phyloP scores from a whole-genome alignment of 2,888 invertebrate genomes.

The Parochlus steinenii region DNA sequence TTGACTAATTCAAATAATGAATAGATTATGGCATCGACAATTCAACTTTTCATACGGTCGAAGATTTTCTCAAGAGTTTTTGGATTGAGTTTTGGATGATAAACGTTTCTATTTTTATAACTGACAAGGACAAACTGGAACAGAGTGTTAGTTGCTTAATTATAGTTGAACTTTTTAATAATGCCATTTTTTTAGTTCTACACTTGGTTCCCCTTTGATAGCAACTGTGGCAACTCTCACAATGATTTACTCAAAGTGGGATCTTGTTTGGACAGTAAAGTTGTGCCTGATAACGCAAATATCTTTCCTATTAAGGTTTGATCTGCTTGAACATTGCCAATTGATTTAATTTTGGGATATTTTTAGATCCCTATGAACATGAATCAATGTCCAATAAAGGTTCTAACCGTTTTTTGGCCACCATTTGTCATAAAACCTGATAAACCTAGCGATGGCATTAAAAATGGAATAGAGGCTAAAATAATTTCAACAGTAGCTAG shows the following conservation, averaged over 20 bases:
- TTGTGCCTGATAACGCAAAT: not conserved
- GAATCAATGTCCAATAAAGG: constrained; percentile 1
- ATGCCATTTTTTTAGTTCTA: constrained; percentile 2
- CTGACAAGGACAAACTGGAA: too few species aligned
- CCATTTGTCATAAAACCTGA: constrained; percentile 6
- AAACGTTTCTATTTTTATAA: too few species aligned
- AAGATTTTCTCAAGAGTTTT: too few species aligned
- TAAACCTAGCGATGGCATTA: not conserved
- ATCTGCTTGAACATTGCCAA: too few species aligned
- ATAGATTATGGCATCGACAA: too few species aligned
- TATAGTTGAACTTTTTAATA: too few species aligned
- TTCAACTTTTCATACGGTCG: too few species aligned
- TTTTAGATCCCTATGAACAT: constrained; percentile 4
- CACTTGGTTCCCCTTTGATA: constrained; percentile 10
- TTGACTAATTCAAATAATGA: too few species aligned
- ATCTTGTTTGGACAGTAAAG: not conserved
- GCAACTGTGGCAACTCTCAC: constrained; percentile 9
- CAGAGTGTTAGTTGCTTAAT: too few species aligned
- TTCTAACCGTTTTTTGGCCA: constrained; percentile 1
- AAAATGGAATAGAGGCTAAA: constrained; percentile 7
- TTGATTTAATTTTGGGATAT: too few species aligned
- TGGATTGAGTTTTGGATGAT: too few species aligned
- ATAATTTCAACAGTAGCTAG: not conserved
- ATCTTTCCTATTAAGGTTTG: constrained; percentile 7
- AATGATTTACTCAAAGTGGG: not conserved